Conservation (phyloP, 2,888 invertebrate genomes). For the Mamestra brassicae region DNA sequence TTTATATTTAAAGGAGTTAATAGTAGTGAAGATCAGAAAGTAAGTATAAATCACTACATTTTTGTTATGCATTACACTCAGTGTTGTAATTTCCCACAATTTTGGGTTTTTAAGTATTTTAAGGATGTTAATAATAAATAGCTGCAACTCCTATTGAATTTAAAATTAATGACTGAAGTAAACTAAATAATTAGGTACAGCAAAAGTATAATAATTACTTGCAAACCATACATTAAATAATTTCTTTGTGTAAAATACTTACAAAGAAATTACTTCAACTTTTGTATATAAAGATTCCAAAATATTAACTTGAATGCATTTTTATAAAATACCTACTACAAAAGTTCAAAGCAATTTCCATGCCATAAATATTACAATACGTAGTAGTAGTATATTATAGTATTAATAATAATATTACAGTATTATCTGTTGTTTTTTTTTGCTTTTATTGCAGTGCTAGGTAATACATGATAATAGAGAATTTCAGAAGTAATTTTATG, state of each 20-base stretch:
- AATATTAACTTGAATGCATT: too few relatives aligned
- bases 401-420: too few relatives aligned
- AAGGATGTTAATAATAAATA: background rate
- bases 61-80: background rate
- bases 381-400: too few relatives aligned
- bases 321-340: background rate
- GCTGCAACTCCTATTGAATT: background rate
- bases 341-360: background rate
- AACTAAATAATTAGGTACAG: background rate
- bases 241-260: background rate
- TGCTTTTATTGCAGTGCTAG: background rate
- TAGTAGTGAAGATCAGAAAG: slow-evolving; percentile 70
- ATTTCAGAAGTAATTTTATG: background rate
- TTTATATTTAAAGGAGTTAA: slow-evolving; percentile 66
- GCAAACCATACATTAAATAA: background rate
- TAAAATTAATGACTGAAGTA: background rate
- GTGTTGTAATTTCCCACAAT: slow-evolving; percentile 3
- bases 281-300: too few relatives aligned
- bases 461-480: background rate
- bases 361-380: background rate
- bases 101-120: background rate
- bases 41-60: slow-evolving; percentile 65
- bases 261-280: too few relatives aligned
- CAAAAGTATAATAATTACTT: background rate
- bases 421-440: background rate